Conservation (phyloP, 1,140 invertebrate genomes). For the Pogonomyrmex barbatus region DNA sequence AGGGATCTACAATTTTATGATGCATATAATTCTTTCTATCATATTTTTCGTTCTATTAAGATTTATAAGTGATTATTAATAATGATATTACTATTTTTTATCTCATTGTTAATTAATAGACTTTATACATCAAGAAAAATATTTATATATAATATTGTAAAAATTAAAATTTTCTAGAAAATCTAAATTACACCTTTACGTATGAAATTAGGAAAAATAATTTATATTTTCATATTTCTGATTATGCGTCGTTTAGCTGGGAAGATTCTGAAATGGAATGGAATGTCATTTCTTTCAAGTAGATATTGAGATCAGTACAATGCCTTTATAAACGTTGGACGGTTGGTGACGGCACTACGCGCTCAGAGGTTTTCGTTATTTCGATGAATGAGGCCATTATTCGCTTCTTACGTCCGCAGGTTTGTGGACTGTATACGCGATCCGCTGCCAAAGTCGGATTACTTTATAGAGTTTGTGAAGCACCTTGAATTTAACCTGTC, state of each 20-base stretch:
- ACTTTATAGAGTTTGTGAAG: conserved; percentile 74
- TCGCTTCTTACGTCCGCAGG: conserved; percentile 75
- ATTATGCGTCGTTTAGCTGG: conserved; percentile 20
- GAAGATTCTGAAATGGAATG: conserved; percentile 65
- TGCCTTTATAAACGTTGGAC: conserved; percentile 64
- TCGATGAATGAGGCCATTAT: conserved; percentile 78
- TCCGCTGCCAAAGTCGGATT: conserved; percentile 75
- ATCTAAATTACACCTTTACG: conserved; percentile 3
- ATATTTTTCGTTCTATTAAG: neutral
- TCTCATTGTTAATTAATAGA: neutral
- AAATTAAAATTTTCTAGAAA: neutral
- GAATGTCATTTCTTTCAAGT: conserved; percentile 68
- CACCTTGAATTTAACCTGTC: conserved; percentile 68
- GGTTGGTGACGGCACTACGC: conserved; percentile 61
- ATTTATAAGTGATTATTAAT: too few relatives aligned
- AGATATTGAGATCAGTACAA: conserved; percentile 74
- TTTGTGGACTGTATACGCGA: conserved; percentile 63
- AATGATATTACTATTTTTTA: neutral
- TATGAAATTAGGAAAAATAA: neutral
- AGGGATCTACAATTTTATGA: neutral
- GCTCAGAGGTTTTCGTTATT: conserved; percentile 73
- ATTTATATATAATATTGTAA: neutral
- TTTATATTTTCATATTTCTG: neutral
- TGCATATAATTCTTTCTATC: neutral
- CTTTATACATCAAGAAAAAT: neutral